These are phyloP conservation scores for Melitaea athalia DNA, from an alignment of 2,888 invertebrate species.

Conservation along the genomic window DNA sequence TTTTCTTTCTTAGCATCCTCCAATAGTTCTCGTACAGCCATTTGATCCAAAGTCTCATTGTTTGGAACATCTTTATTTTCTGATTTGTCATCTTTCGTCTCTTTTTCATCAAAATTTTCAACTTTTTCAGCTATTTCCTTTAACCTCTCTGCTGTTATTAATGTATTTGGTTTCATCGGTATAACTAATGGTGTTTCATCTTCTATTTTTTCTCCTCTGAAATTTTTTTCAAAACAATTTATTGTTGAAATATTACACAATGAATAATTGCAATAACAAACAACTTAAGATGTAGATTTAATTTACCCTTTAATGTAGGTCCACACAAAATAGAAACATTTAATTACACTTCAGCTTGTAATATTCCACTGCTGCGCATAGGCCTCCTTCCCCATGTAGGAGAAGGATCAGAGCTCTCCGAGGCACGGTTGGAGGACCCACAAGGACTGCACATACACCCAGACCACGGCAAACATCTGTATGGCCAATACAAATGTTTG, in stretches of 20 bases:
- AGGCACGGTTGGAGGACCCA: no score
- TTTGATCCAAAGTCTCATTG: conserved; percentile 82
- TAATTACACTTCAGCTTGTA: no score
- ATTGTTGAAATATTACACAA: no score
- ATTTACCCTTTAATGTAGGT: no score
- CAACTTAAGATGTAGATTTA: conserved; percentile 38
- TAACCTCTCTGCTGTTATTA: conserved; percentile 76
- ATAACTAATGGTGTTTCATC: conserved; percentile 84
- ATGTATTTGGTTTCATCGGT: conserved; percentile 83
- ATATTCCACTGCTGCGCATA: no score
- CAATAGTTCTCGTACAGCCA: conserved; percentile 88
- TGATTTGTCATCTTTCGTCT: conserved; percentile 50
- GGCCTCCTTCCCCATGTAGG: no score
- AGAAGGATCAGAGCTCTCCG: no score
- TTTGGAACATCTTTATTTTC: conserved; percentile 41
- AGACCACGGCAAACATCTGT: no score
- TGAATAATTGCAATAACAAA: not conserved
- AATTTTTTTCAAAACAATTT: conserved; percentile 41
- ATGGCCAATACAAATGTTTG: no score
- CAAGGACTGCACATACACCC: no score
- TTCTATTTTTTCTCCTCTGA: conserved; percentile 78
- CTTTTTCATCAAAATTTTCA: conserved; percentile 78
- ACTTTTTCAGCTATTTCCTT: conserved; percentile 76
- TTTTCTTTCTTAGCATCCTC: conserved; percentile 78
- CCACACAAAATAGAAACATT: no score